Conservation (phyloP, 2,113 vertebrate genomes). For the Lagopus leucura region DNA sequence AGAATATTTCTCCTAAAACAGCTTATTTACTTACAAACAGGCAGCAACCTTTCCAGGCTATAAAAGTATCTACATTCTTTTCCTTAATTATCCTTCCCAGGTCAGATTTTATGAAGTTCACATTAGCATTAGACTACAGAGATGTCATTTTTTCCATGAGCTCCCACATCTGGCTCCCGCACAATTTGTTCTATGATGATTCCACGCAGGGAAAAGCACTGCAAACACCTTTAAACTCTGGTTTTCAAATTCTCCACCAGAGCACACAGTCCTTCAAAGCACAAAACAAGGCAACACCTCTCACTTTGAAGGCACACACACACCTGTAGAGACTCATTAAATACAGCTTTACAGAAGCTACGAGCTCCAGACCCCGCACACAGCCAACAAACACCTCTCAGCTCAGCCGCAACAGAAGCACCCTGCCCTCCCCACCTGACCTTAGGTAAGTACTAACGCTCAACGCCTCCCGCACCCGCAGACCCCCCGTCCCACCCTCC, state of each 20-base stretch:
- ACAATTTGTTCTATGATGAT: not conserved
- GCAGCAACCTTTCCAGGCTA: not conserved
- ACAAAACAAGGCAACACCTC: accelerated
- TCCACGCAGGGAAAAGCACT: not conserved
- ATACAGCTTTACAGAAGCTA: accelerated
- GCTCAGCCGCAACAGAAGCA: not conserved
- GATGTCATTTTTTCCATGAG: not conserved
- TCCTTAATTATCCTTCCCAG: not conserved
- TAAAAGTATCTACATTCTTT: not conserved
- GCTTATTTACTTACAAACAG: not conserved
- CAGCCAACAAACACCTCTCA: not conserved
- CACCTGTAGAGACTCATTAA: accelerated
- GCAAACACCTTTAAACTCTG: accelerated
- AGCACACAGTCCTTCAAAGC: accelerated
- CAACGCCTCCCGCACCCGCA: not conserved
- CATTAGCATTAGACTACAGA: not conserved
- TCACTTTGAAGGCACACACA: accelerated
- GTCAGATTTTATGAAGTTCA: not conserved
- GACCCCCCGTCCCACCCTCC: not conserved
- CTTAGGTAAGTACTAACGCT: not conserved
- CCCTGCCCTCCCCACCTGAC: not conserved
- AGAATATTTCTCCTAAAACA: not conserved
- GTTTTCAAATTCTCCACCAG: accelerated
- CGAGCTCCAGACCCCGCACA: accelerated
- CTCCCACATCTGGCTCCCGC: not conserved